Base-by-base conservation (phyloP, 2,888 invertebrate species). In the Resseliella maxima region DNA sequence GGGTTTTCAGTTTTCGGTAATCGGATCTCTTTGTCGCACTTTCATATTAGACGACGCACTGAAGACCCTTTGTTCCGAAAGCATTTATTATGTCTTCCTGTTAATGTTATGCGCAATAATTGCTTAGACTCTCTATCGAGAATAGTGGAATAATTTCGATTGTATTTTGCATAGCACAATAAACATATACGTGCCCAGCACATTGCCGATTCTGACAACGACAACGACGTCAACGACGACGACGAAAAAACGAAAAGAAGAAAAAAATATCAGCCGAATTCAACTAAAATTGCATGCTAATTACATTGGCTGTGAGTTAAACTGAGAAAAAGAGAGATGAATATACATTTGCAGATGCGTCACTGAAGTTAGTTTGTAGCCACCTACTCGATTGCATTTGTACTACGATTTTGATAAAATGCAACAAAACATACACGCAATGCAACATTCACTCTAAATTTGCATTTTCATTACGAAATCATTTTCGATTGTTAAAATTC, bases 71-170 rank as follows among this genome's bases (percentile, higher is more conserved):
- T 72, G 15, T 72, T 72, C 15, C 27, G 3, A 10, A 31, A 72
- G 12, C 31, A 72, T 72, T 72, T 72, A 72, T 72, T 72, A 72
- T 72, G 72, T 31, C 72, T 72, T 72, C 72, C 72, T 72, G 72
- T 72, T 72, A 72, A 72, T 72, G 35, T 72, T 72, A 72, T 72
- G 72, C 72, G 72, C 72, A 72, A 72, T 72, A 72, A 72, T 72
- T 35, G 72, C 15, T 41, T 41, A n/a, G 15, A 50, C 18, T 15
- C 3, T 24, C 5, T 18, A 59, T 59, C 59, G 18, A 50, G 50
- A 59, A 24, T 72, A 72, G 31, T 72, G 72, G 72, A 72, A 72
- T 31, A 72, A 72, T 31, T 72, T n/a, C n/a, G 31, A 72, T 72
- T 72, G 31, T 72, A 31, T 31, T 59, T 27, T 2, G 59, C 2